These are phyloP conservation scores for Papilio elwesi DNA, from an alignment of 2,888 invertebrate species.

Conservation along the genomic window DNA sequence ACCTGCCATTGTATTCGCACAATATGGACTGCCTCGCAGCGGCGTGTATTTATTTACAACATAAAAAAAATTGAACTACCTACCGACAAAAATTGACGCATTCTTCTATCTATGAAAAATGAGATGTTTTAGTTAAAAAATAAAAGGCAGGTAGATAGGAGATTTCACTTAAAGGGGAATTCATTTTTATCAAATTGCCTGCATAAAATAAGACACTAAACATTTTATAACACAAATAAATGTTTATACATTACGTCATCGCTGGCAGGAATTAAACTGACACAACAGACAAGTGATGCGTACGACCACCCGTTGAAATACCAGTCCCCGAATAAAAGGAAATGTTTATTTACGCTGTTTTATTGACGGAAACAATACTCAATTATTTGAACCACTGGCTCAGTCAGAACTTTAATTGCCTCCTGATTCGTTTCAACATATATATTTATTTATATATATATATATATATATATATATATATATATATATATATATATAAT, in stretches of 20 bases:
- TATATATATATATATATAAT: too few relatives aligned
- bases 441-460: too few relatives aligned
- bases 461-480: too few relatives aligned
- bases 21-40: constrained; percentile 22
- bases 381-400: constrained; percentile 27
- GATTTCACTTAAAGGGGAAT: too few relatives aligned
- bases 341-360: constrained; percentile 28
- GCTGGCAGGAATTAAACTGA: constrained; percentile 2
- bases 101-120: not conserved
- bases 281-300: constrained; percentile 18
- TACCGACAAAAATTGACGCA: not conserved
- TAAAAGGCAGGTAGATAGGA: too few relatives aligned
- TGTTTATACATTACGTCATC: not conserved
- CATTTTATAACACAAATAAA: too few relatives aligned
- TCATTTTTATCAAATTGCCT: too few relatives aligned
- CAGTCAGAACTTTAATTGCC: constrained; percentile 20
- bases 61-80: constrained; percentile 18
- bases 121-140: too few relatives aligned
- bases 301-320: constrained; percentile 1
- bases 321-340: constrained; percentile 10
- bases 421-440: constrained; percentile 5
- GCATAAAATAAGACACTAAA: too few relatives aligned
- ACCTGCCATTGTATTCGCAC: constrained; percentile 18
- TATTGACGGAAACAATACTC: constrained; percentile 24
- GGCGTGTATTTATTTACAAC: constrained; percentile 7